Conservation (phyloP, 2,797 vertebrate species). For the Falco peregrinus region DNA sequence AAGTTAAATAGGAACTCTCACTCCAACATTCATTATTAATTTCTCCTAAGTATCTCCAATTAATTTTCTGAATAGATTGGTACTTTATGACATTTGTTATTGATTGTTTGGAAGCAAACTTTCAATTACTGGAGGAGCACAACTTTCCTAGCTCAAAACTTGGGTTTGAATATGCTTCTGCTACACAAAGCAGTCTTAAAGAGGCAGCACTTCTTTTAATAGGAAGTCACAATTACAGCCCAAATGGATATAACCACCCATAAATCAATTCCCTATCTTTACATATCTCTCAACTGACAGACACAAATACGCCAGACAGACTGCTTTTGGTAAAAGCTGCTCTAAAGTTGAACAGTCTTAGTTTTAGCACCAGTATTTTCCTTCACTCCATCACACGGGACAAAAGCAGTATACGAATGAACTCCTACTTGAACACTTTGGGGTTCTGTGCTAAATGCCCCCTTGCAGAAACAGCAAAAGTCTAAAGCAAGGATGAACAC, state of each 20-base stretch:
- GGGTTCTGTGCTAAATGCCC: too few species aligned
- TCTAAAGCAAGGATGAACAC: background rate
- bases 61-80: conserved; percentile 68
- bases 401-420: background rate
- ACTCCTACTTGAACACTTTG: background rate
- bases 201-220: background rate
- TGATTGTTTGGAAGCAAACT: conserved; percentile 72
- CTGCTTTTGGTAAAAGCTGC: background rate
- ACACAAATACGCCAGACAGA: background rate
- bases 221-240: background rate
- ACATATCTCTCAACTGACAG: background rate
- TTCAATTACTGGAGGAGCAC: conserved; percentile 45
- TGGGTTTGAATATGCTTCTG: background rate
- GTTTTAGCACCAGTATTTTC: background rate
- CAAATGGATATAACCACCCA: background rate
- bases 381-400: background rate
- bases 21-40: conserved; percentile 74
- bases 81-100: conserved; percentile 65
- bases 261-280: background rate
- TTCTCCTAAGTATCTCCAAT: conserved; percentile 66
- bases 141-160: conserved; percentile 19
- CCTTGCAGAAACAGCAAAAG: background rate
- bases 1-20: conserved; percentile 70
- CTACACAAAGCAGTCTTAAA: background rate
- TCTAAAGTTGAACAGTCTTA: background rate